Evolutionary conservation across 2,888 invertebrate species (phyloP).

Genomic region (Rapana venosa): DNA sequence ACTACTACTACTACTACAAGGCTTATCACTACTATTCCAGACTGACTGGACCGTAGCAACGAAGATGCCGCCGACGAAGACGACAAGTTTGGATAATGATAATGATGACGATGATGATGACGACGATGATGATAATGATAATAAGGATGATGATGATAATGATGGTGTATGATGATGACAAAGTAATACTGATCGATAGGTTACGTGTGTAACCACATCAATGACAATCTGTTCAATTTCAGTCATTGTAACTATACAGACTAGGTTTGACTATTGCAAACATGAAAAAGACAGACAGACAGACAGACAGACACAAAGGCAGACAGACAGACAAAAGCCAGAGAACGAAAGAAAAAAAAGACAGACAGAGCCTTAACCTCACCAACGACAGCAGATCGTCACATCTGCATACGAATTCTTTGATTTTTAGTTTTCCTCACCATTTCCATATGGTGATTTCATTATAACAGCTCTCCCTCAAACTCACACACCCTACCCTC

Average conservation of each 20-base stretch:
- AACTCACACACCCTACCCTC: background rate
- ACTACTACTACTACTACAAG: background rate
- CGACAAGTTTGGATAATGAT: background rate
- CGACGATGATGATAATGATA: background rate
- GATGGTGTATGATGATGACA: conserved; percentile 3
- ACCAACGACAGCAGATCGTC: background rate
- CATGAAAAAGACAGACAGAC: background rate
- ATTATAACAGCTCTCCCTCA: background rate
- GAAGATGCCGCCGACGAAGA: background rate
- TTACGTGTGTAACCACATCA: too few species aligned
- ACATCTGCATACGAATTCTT: background rate
- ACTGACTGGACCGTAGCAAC: background rate
- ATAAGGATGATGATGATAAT: background rate
- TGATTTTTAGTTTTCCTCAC: background rate
- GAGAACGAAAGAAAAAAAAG: background rate
- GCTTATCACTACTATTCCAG: too few species aligned
- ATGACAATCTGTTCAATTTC: too few species aligned
- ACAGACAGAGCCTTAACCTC: background rate
- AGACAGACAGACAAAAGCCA: background rate
- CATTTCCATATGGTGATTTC: background rate
- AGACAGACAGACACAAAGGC: background rate
- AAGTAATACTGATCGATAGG: too few species aligned
- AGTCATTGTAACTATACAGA: too few species aligned
- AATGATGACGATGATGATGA: background rate
- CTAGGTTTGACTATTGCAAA: too few species aligned